Evolutionary conservation across 2,113 vertebrate species (phyloP).

Genomic region (Otolemur garnettii): DNA sequence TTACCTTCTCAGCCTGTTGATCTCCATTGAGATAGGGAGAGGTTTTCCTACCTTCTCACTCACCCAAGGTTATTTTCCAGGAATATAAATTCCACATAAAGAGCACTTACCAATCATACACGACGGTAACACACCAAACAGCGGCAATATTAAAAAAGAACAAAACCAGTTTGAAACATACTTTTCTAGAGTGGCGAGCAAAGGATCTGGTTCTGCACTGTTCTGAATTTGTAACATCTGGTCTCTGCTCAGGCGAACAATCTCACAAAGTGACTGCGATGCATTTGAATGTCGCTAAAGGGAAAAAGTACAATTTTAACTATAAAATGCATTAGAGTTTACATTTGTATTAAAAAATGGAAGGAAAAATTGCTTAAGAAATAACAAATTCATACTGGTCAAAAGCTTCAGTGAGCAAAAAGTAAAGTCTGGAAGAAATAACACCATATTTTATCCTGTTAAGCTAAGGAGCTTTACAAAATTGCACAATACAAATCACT

Average conservation of each 20-base stretch:
- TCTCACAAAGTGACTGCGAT: slow-evolving; percentile 99
- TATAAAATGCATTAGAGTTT: not conserved
- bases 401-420: not conserved
- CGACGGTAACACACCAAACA: not conserved
- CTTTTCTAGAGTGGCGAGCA: slow-evolving; percentile 98
- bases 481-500: not conserved
- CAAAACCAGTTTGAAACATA: slow-evolving; percentile 83
- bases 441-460: too few relatives aligned
- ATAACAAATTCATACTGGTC: not conserved
- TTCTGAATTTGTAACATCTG: slow-evolving; percentile 99
- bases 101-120: slow-evolving; percentile 22
- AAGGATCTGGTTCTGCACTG: slow-evolving; percentile 96
- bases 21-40: not conserved
- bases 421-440: not conserved
- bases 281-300: slow-evolving; percentile 98
- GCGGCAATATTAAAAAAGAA: not conserved
- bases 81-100: not conserved
- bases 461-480: not conserved
- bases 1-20: not conserved
- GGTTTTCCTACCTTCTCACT: not conserved
- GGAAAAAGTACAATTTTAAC: slow-evolving; percentile 71
- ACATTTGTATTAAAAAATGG: not conserved
- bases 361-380: not conserved
- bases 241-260: slow-evolving; percentile 98
- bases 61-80: not conserved